These are phyloP conservation scores for Cheirogaleus major DNA, from an alignment of 2,797 vertebrate genomes.

Conservation along the genomic window DNA sequence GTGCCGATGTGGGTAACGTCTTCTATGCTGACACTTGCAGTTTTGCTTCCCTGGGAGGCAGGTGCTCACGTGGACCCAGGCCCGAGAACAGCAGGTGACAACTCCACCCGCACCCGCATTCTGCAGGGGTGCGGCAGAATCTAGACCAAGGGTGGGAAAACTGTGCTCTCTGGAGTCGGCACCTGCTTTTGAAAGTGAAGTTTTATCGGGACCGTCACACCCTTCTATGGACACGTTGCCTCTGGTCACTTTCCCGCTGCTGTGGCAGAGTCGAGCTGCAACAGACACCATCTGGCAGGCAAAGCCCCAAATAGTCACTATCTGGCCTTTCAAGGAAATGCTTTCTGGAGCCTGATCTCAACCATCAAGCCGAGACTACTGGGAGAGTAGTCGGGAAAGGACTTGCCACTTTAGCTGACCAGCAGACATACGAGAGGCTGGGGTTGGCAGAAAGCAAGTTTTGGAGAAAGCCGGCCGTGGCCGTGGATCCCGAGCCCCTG, in stretches of 20 bases:
- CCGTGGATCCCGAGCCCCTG: not conserved
- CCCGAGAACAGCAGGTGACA: too few species aligned
- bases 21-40: accelerated
- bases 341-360: not conserved
- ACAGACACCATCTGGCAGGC: not conserved
- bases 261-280: not conserved
- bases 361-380: not conserved
- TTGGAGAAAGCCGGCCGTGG: not conserved
- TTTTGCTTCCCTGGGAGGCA: too few species aligned
- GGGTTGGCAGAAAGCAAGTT: not conserved
- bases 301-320: not conserved
- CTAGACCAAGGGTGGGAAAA: too few species aligned
- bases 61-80: too few species aligned
- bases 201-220: not conserved
- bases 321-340: not conserved
- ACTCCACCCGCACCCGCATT: too few species aligned
- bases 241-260: not conserved
- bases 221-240: too few species aligned
- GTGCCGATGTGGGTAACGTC: not conserved
- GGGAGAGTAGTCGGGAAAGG: not conserved
- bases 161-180: too few species aligned
- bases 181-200: not conserved
- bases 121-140: too few species aligned
- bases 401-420: accelerated
- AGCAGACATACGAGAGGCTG: accelerated